Base-by-base conservation (phyloP, 2,113 vertebrate species). In the Crypturellus undulatus region DNA sequence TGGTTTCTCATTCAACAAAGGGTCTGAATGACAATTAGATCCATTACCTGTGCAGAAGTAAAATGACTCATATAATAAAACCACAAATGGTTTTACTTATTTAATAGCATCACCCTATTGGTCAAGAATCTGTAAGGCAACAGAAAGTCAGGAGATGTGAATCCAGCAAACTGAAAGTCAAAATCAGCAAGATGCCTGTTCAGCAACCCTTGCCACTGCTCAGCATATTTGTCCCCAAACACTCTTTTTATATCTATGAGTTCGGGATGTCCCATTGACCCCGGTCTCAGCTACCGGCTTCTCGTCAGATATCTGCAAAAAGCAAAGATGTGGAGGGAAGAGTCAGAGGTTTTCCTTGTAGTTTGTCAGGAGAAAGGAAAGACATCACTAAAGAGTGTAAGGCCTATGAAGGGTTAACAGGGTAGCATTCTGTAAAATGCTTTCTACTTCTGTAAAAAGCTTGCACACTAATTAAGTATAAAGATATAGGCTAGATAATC, bases 31-130 rank as follows among this genome's bases (percentile, higher is more conserved):
- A 69, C 47, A 60, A 75, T 30, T 0, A 1, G 3, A 80, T 56
- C 42, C 89, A 71, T 52, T 38, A 52, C 38, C 25, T 28, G 25
- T 17, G 12, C 25, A 82, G 77, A 82, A 90, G 28, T 83, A 32
- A 94, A 95, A 91, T 45, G 87, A 92, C 63, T 21, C 58, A 36
- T 42, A 89, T 58, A 84, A 49, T 95, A 63, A 76, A 87, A 92
- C n/a, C 64, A 20, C 26, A 54, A 79, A 54, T 54, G 40, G 40
- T 40, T 40, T 40, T 40, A 40, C 40, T 40, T 40, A 40, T 40
- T 40, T 40, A 40, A 40, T 40, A 40, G 40, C 21, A 72, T 36
- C 54, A 91, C 70, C 79, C 87, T 84, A 84, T 82, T 62, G 84
- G 89, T 89, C 89, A 93, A 69, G 79, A 89, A 60, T 49, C 67